Evolutionary conservation across 2,888 invertebrate species (phyloP).

Genomic region (Lepidochrysops patricia): DNA sequence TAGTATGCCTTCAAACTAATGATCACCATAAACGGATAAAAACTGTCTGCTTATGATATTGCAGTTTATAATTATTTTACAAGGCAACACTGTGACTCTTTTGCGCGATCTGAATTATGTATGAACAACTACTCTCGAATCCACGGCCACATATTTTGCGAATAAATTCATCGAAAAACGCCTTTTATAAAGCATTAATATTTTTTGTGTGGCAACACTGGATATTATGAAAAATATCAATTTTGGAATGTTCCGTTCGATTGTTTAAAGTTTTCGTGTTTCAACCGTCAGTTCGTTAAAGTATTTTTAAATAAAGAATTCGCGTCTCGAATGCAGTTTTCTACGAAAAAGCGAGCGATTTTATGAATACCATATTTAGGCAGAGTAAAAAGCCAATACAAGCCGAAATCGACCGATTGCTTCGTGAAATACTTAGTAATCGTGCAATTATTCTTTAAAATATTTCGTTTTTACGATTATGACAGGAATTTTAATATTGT

Average conservation of each 20-base stretch:
- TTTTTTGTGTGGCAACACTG: constrained; percentile 37
- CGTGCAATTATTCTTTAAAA: constrained; percentile 32
- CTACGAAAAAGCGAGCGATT: constrained; percentile 37
- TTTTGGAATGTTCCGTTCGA: constrained; percentile 21
- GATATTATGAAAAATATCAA: constrained; percentile 21
- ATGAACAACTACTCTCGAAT: constrained; percentile 54
- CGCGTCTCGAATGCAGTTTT: constrained; percentile 26
- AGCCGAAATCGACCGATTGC: constrained; percentile 32
- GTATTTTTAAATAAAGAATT: constrained; percentile 21
- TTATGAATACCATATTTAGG: constrained; percentile 45
- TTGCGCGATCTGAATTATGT: constrained; percentile 47
- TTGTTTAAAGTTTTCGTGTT: constrained; percentile 19
- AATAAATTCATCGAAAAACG: constrained; percentile 65
- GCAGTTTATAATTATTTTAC: constrained; percentile 21
- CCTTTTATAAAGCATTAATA: constrained; percentile 61
- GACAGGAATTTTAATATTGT: background rate
- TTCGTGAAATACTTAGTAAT: constrained; percentile 40
- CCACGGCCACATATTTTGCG: constrained; percentile 54
- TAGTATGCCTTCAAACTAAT: constrained; percentile 31
- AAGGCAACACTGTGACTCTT: constrained; percentile 16
- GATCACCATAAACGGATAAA: constrained; percentile 35
- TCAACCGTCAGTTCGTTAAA: constrained; percentile 18
- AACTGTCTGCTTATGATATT: constrained; percentile 15
- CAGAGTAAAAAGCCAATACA: constrained; percentile 23
- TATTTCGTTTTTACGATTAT: constrained; percentile 1